These are phyloP conservation scores for Aphidius colemani DNA, from an alignment of 2,888 invertebrate genomes.

Conservation along the genomic window DNA sequence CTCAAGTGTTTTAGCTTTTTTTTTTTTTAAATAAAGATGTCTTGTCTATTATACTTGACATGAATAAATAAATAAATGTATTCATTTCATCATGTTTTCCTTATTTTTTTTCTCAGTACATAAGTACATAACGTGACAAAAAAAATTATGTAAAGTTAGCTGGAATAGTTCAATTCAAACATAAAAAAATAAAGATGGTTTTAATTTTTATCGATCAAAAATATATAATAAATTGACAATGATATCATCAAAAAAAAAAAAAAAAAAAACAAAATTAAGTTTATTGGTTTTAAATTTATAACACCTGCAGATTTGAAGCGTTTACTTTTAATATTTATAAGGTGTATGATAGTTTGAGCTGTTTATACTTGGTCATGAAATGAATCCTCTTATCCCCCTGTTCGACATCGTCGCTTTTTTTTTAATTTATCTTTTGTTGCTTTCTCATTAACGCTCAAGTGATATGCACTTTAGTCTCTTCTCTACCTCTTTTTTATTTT, in stretches of 20 bases:
- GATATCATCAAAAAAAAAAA: too few relatives aligned
- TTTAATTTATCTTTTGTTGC: conserved; percentile 34
- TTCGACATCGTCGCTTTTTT: conserved; percentile 6
- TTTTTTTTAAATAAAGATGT: too few relatives aligned
- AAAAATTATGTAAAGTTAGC: too few relatives aligned
- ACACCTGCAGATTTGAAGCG: too few relatives aligned
- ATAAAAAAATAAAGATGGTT: too few relatives aligned
- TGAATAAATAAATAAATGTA: neutral
- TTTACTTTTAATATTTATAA: neutral
- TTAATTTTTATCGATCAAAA: too few relatives aligned
- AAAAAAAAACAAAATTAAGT: neutral
- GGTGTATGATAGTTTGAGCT: neutral
- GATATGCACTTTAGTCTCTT: neutral
- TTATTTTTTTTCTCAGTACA: too few relatives aligned
- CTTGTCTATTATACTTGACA: too few relatives aligned
- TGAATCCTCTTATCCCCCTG: conserved; percentile 31
- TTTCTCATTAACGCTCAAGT: conserved; percentile 39
- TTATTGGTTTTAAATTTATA: neutral
- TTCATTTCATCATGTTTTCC: neutral
- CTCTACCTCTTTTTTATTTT: conserved; percentile 6
- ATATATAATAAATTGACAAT: too few relatives aligned
- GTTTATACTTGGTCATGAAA: conserved; percentile 14
- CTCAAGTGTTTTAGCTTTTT: neutral
- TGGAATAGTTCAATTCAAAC: too few relatives aligned
- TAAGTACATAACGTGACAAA: too few relatives aligned